A percentile compares a stretch with the other conserved stretches of the same genome.
phyloP scores from a whole-genome alignment of 2,113 vertebrate species.

The Camelus dromedarius region DNA sequence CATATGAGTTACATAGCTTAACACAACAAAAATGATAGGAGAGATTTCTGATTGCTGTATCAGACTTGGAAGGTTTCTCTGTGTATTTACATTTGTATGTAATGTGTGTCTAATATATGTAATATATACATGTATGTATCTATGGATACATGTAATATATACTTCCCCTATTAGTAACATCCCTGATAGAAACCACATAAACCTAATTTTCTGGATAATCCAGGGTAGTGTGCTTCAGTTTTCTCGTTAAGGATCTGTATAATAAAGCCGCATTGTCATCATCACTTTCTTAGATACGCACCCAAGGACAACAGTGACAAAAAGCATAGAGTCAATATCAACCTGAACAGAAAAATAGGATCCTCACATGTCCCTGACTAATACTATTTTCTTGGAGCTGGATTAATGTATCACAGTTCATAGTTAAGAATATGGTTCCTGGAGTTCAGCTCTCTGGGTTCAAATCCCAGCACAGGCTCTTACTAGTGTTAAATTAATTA shows the following conservation, averaged over 20 bases:
- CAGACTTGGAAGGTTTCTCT: background rate
- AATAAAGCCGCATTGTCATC: background rate
- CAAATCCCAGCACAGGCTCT: background rate
- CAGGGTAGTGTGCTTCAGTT: background rate
- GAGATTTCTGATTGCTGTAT: background rate
- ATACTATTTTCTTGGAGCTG: background rate
- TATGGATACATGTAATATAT: background rate
- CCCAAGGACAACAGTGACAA: background rate
- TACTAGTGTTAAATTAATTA: background rate
- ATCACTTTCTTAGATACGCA: background rate
- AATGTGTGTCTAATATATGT: background rate
- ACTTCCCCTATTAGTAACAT: background rate
- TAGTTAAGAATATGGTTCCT: background rate
- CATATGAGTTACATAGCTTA: background rate
- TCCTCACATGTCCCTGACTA: background rate
- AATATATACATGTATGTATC: background rate
- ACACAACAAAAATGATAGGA: background rate
- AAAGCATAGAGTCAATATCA: background rate
- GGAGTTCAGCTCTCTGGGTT: background rate
- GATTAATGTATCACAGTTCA: background rate
- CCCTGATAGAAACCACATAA: background rate
- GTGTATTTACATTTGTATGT: background rate
- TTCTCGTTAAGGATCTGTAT: background rate
- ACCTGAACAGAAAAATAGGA: background rate
- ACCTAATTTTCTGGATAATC: background rate